Evolutionary conservation across 2,888 invertebrate species (phyloP), one percentile per base, ranked within the genome.

Genomic region (Melangyna quadrimaculata): DNA sequence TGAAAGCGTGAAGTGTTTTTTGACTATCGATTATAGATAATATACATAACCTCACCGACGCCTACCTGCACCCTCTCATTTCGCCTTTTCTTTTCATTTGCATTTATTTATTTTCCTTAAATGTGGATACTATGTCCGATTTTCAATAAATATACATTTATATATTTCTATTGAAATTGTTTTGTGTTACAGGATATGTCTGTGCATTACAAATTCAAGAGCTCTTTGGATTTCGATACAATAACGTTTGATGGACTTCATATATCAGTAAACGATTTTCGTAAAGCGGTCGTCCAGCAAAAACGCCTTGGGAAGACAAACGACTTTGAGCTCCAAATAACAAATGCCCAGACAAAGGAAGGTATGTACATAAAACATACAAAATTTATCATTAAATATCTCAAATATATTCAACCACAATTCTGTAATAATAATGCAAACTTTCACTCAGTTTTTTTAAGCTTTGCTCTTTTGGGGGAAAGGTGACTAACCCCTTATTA

Each of bases 141-240:
- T 57, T 32, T 14, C 17, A 40, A n/a, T n/a, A 6, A 2, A 17
- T 14, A 19, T 32, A 14, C 0, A 14, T 17, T 27, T 29, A 6
- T 29, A 6, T 19, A 29, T 29, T 32, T 32, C 19, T 32, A 7
- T 32, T 8, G 3, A 32, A 29, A 48, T 14, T 3, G 7, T 57
- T 24, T 71, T 59, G 14, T 19, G 14, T 73, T 82, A 1, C 27
- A 83, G 83, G 72, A 78, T 43, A 98, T 98, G 96, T 98, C 98
- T 90, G 98, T 99, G 88, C 99, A 99, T 93, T 99, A 99, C 93
- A 99, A 99, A 93, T 99, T 99, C 92, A 99, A 99, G 93, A 98
- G 98, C 90, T 97, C 98, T 84, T 94, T 98, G 91, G 98, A 98
- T 92, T 98, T 96, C 93, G 98, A 99, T 91, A 98, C 98, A 9